These are phyloP conservation scores for Drosophila azteca DNA, from an alignment of 1,140 invertebrate genomes.

Conservation along the genomic window DNA sequence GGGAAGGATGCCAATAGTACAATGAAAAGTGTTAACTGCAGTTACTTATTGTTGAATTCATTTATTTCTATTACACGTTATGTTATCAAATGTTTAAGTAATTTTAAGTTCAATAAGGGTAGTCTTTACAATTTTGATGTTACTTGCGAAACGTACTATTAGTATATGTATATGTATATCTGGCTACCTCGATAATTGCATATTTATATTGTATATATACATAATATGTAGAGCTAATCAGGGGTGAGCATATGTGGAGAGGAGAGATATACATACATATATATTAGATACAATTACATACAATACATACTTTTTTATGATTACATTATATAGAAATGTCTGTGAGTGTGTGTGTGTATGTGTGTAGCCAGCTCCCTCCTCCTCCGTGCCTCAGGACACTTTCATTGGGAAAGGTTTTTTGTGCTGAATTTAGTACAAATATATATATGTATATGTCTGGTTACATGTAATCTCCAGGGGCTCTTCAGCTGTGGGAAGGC, in stretches of 20 bases:
- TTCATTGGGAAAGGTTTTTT: constrained; percentile 8
- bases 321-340: constrained; percentile 50
- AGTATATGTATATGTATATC: not conserved
- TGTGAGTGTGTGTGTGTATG: not conserved
- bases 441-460: constrained; percentile 12
- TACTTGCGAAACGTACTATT: constrained; percentile 18
- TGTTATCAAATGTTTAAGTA: constrained; percentile 18
- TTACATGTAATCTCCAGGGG: too few relatives aligned
- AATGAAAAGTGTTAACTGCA: constrained; percentile 50
- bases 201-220: constrained; percentile 51
- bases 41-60: constrained; percentile 44
- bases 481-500: constrained; percentile 3
- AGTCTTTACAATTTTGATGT: constrained; percentile 56
- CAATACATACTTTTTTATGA: constrained; percentile 53
- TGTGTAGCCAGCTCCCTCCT: constrained; percentile 6
- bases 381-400: constrained; percentile 1
- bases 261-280: constrained; percentile 28
- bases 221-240: constrained; percentile 60
- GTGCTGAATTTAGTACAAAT: constrained; percentile 38
- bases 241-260: constrained; percentile 49
- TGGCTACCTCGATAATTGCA: constrained; percentile 38
- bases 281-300: constrained; percentile 49
- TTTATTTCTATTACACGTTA: constrained; percentile 41
- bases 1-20: constrained; percentile 13
- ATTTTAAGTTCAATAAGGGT: constrained; percentile 49